A percentile compares a stretch with the other conserved stretches of the same genome.
phyloP scores from a whole-genome alignment of 2,797 vertebrate genomes.

The Thamnophis elegans region DNA sequence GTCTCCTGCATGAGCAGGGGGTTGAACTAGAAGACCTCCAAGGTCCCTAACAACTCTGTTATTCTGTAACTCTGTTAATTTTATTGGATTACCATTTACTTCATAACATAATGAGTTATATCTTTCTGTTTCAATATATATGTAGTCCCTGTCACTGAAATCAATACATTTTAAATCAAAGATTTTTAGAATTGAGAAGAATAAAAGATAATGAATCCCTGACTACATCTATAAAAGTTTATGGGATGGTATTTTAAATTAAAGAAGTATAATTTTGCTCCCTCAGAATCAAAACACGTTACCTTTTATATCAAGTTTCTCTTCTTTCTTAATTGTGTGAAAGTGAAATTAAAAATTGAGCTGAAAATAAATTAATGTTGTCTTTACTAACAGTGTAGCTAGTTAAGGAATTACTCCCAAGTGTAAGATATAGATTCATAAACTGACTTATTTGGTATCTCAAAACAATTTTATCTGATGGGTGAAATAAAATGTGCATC shows the following conservation, averaged over 20 bases:
- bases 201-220: constrained; percentile 1
- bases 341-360: constrained; percentile 41
- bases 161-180: background rate
- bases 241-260: constrained; percentile 26
- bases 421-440: constrained; percentile 21
- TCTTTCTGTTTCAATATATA: background rate
- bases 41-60: background rate
- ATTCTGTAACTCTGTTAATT: background rate
- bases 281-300: constrained; percentile 50
- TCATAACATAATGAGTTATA: background rate
- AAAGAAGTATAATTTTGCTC: constrained; percentile 41
- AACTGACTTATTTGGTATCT: constrained; percentile 29
- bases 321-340: constrained; percentile 35
- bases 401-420: constrained; percentile 23
- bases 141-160: background rate
- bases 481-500: constrained; percentile 6
- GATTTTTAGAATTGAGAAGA: background rate
- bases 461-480: constrained; percentile 14
- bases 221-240: constrained; percentile 31
- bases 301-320: constrained; percentile 17
- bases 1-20: background rate
- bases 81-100: background rate
- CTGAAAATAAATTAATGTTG: constrained; percentile 46
- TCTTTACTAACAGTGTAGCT: background rate
- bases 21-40: background rate